Percentiles rank a stretch among this genome's conserved stretches.
Conservation (phyloP, 92 coral and sea anemone species). For the Epizoanthus illoricatus region DNA sequence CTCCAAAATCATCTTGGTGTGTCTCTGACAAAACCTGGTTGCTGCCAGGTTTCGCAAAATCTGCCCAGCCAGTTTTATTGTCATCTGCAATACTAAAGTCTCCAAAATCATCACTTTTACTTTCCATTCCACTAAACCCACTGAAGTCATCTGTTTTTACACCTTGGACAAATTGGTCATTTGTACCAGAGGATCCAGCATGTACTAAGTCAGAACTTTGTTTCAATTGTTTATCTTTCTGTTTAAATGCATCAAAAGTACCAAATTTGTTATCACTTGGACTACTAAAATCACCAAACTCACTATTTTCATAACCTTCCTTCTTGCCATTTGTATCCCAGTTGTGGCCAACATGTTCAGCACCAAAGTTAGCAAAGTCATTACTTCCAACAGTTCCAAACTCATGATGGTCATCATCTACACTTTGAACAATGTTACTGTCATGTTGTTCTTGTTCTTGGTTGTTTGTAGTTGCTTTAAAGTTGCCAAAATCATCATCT, state of each 20-base stretch:
- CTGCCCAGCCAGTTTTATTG: conserved; percentile 14
- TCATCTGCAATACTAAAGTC: not conserved
- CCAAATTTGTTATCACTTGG: conserved; percentile 39
- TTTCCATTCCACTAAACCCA: not conserved
- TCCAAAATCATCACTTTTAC: conserved; percentile 9
- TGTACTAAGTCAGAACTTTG: not conserved
- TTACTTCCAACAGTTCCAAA: not conserved
- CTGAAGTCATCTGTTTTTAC: conserved; percentile 20
- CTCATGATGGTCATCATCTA: not conserved
- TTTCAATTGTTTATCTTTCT: not conserved
- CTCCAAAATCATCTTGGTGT: conserved; percentile 14
- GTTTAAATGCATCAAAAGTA: not conserved
- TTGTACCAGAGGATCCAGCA: not conserved
- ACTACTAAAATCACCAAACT: conserved; percentile 30
- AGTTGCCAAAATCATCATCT: not conserved
- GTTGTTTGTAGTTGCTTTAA: not conserved
- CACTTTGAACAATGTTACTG: not conserved
- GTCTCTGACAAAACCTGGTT: not conserved
- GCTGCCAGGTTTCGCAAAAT: not conserved
- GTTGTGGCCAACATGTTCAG: not conserved
- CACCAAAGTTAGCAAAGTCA: not conserved
- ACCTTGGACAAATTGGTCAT: not conserved
- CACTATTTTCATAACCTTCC: not conserved
- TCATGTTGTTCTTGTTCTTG: not conserved
- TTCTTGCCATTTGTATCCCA: not conserved